These are phyloP conservation scores for Myopa tessellatipennis DNA, from an alignment of 2,888 invertebrate genomes.

Conservation along the genomic window DNA sequence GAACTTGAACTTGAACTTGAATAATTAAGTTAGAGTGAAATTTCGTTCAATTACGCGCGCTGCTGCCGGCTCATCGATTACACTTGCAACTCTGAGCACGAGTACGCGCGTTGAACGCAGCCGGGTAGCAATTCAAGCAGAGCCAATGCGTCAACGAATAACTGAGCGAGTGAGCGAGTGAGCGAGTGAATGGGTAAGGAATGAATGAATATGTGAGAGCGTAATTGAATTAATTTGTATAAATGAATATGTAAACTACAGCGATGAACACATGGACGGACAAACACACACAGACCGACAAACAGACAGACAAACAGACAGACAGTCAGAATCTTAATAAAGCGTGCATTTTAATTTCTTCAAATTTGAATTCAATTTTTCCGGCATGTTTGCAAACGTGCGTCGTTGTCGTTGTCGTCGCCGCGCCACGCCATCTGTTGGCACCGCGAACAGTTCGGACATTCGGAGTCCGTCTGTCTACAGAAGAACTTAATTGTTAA, in stretches of 20 bases:
- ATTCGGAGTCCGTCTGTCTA: background rate
- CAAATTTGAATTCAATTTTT: conserved; percentile 60
- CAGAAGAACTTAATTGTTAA: conserved; percentile 1
- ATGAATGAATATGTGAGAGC: conserved; percentile 49
- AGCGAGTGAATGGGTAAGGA: conserved; percentile 11
- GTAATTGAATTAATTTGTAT: conserved; percentile 67
- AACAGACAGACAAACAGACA: conserved; percentile 7
- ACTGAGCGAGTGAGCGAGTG: conserved; percentile 49
- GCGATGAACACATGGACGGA: conserved; percentile 38
- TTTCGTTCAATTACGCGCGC: conserved; percentile 55
- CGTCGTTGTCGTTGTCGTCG: conserved; percentile 33
- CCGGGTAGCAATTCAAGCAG: conserved; percentile 13
- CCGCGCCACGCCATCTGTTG: conserved; percentile 33
- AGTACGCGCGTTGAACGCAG: conserved; percentile 13
- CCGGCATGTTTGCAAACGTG: conserved; percentile 43
- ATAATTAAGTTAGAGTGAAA: conserved; percentile 64
- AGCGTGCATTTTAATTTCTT: conserved; percentile 60
- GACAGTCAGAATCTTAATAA: conserved; percentile 46
- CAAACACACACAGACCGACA: conserved; percentile 29
- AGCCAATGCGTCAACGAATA: conserved; percentile 48
- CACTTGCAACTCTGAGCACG: conserved; percentile 3
- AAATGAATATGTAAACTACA: conserved; percentile 65
- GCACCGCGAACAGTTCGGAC: no score
- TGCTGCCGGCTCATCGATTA: conserved; percentile 5
- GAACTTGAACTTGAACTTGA: conserved; percentile 64